Conservation (phyloP, 2,888 invertebrate genomes). For the Scelioninae gen. 1 region DNA sequence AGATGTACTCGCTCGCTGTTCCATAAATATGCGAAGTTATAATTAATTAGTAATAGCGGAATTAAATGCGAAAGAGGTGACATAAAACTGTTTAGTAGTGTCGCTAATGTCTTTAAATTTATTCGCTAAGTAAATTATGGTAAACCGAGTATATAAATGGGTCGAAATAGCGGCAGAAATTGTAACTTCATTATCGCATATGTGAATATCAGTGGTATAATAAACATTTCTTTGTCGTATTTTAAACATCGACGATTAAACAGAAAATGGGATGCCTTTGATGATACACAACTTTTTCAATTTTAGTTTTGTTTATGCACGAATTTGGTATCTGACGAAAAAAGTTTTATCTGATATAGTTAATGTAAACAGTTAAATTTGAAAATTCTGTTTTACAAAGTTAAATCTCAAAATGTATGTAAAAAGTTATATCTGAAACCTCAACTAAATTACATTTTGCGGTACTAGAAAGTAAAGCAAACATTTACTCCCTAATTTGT, state of each 20-base stretch:
- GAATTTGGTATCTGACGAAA: no score
- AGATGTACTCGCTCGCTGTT: conserved; percentile 37
- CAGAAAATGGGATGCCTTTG: no score
- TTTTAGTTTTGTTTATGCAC: no score
- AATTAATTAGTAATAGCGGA: conserved; percentile 57
- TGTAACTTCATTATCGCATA: conserved; percentile 48
- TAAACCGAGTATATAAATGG: conserved; percentile 59
- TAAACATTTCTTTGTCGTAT: not conserved
- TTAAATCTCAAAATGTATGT: no score
- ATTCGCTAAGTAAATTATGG: conserved; percentile 61
- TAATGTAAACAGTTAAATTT: no score
- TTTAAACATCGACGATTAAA: not conserved
- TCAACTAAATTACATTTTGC: no score
- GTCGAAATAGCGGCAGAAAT: conserved; percentile 37
- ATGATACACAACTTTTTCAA: no score
- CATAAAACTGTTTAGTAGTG: conserved; percentile 52
- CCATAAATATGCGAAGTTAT: conserved; percentile 52
- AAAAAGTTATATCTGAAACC: no score
- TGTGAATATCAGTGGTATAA: conserved; percentile 6
- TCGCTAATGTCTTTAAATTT: conserved; percentile 62
- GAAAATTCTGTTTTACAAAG: no score
- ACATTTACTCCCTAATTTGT: no score
- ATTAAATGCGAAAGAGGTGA: conserved; percentile 52
- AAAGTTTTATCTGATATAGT: no score
- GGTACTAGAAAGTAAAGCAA: no score